These are phyloP conservation scores for Tapirus terrestris DNA, from an alignment of 2,113 vertebrate species.

Conservation along the genomic window DNA sequence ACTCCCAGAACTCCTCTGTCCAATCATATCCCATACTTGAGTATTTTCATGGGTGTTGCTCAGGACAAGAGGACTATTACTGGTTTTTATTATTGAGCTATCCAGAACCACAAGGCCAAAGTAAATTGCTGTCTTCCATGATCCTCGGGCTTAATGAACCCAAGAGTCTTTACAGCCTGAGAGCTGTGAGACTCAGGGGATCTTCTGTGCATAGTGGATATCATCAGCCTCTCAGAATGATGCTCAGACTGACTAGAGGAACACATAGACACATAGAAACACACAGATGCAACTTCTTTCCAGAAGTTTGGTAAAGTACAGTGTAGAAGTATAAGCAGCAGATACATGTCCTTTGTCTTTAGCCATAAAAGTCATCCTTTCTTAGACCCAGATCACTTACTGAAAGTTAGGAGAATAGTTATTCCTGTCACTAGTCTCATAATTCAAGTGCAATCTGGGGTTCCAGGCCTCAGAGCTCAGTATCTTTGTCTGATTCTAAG, in stretches of 20 bases:
- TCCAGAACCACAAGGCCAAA: background rate
- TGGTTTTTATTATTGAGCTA: background rate
- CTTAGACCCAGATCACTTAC: conserved; percentile 19
- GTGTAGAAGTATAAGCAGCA: background rate
- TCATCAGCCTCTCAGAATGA: background rate
- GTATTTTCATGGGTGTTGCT: too few species aligned
- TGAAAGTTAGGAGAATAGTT: conserved; percentile 32
- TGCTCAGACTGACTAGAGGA: background rate
- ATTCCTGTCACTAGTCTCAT: background rate
- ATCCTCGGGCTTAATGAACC: background rate
- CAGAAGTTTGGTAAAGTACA: background rate
- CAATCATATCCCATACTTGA: too few species aligned
- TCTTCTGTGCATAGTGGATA: background rate
- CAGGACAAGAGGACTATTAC: background rate
- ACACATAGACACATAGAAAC: background rate
- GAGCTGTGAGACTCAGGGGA: background rate
- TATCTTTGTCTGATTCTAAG: background rate
- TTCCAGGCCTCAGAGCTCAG: background rate
- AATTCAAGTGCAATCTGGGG: background rate
- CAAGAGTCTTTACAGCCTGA: background rate
- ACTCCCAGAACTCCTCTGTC: too few species aligned
- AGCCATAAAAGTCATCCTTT: background rate
- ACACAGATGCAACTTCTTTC: background rate
- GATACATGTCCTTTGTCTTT: background rate
- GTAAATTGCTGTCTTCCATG: background rate